Evolutionary conservation across 2,888 invertebrate genomes (phyloP).

Genomic region (Volucella inanis): DNA sequence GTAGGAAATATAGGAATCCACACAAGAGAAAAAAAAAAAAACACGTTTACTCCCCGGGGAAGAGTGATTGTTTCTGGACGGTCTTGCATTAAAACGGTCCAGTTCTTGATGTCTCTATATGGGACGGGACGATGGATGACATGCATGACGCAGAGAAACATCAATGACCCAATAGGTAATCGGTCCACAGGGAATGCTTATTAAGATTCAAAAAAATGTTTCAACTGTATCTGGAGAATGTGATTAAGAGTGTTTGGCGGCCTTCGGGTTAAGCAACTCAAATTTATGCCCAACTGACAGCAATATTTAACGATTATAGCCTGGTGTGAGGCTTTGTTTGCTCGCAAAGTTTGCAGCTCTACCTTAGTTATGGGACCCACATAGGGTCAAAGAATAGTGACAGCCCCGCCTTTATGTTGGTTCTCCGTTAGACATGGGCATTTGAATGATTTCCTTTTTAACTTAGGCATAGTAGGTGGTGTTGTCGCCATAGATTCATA

Average conservation of each 20-base stretch:
- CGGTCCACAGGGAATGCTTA: constrained; percentile 15
- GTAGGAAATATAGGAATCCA: constrained; percentile 9
- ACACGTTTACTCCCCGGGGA: constrained; percentile 56
- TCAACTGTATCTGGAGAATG: neutral
- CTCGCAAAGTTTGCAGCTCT: constrained; percentile 42
- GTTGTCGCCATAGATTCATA: neutral
- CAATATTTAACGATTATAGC: constrained; percentile 53
- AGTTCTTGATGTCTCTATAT: constrained; percentile 64
- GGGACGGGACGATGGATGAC: constrained; percentile 13
- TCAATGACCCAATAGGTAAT: constrained; percentile 50
- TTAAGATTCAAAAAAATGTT: constrained; percentile 12
- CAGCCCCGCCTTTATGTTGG: constrained; percentile 49
- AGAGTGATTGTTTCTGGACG: constrained; percentile 32
- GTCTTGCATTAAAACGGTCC: constrained; percentile 56
- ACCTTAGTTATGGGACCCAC: neutral
- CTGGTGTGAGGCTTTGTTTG: constrained; percentile 49
- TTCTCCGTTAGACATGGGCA: constrained; percentile 11
- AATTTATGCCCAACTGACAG: constrained; percentile 56
- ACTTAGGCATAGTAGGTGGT: constrained; percentile 5
- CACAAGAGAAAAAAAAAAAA: constrained; percentile 15
- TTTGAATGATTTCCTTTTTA: constrained; percentile 52
- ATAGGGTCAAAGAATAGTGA: constrained; percentile 39
- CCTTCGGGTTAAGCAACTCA: neutral
- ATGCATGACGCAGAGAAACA: constrained; percentile 21
- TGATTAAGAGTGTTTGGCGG: neutral